These are phyloP conservation scores for Xenopus borealis DNA, from an alignment of 2,113 vertebrate species.

Conservation along the genomic window DNA sequence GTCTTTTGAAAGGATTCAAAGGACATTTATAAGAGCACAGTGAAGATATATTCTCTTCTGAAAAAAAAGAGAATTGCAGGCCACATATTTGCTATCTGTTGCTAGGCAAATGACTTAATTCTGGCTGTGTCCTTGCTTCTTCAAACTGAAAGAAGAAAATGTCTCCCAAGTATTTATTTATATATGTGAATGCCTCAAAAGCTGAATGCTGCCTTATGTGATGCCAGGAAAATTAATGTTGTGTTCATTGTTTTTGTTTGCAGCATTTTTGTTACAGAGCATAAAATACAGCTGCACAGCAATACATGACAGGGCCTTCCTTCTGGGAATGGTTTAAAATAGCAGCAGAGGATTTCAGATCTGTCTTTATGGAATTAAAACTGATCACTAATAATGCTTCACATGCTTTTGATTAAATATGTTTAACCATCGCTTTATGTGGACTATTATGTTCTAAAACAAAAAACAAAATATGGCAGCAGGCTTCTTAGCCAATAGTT, in stretches of 20 bases:
- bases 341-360: background rate
- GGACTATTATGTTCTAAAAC: no score
- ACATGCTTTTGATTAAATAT: no score
- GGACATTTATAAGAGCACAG: background rate
- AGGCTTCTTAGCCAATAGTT: no score
- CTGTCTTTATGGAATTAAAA: background rate
- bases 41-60: background rate
- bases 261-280: background rate
- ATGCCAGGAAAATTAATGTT: background rate
- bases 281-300: background rate
- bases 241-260: background rate
- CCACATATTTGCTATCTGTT: conserved; percentile 12
- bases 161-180: background rate
- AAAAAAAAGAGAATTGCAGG: background rate
- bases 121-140: background rate
- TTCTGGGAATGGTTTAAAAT: background rate
- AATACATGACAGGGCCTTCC: background rate
- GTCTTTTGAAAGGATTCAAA: background rate
- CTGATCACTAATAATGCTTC: background rate
- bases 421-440: no score
- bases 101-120: conserved; percentile 18
- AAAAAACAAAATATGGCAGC: no score
- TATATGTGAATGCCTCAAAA: background rate
- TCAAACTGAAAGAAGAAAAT: background rate
- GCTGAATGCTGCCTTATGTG: background rate